Evolutionary conservation across 1,140 invertebrate genomes (phyloP).

Genomic region (Drosophila tropicalis): DNA sequence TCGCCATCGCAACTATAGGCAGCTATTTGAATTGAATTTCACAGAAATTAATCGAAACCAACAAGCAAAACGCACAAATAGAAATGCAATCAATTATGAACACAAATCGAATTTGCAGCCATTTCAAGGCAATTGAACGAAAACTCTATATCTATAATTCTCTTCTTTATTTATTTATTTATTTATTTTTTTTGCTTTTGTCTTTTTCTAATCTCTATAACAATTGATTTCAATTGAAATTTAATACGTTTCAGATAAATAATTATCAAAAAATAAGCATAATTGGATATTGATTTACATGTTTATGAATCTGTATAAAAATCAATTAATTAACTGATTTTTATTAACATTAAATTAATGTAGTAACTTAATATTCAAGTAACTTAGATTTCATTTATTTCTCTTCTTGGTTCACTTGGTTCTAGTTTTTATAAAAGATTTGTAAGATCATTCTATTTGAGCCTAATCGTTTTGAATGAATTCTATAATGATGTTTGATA

Average conservation of each 20-base stretch:
- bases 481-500: no score
- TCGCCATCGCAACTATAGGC: background rate
- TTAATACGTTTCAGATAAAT: background rate
- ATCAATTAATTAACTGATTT: no score
- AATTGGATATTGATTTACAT: no score
- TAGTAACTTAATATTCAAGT: no score
- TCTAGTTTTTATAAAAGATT: no score
- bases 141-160: background rate
- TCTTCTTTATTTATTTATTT: background rate
- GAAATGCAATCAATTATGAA: slow-evolving; percentile 1
- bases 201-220: background rate
- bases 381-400: no score
- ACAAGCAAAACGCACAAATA: background rate
- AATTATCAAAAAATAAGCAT: background rate
- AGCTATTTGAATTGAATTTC: background rate
- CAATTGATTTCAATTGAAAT: slow-evolving; percentile 7
- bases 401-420: no score
- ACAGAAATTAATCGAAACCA: background rate
- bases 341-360: no score
- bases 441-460: no score
- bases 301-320: no score
- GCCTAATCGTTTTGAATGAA: no score
- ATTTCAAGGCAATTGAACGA: background rate
- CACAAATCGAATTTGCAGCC: background rate
- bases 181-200: background rate